Percentiles rank a stretch among this genome's conserved stretches.
Evolutionary conservation across 2,797 vertebrate species (phyloP).

Genomic region (Pipistrellus nathusii): DNA sequence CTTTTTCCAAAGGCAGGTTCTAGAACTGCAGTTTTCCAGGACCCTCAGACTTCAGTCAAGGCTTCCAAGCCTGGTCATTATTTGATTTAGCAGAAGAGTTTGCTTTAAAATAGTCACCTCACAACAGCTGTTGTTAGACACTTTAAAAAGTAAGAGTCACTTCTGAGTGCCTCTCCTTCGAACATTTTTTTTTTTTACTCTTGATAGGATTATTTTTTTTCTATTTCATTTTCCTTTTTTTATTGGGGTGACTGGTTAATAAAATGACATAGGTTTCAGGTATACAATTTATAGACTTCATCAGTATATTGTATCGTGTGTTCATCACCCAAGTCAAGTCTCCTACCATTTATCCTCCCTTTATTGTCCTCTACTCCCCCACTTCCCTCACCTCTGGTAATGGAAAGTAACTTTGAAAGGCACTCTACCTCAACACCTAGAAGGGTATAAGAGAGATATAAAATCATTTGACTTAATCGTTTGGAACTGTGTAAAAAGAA

Average conservation of each 20-base stretch:
- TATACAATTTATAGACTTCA: neutral
- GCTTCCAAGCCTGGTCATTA: neutral
- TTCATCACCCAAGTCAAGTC: neutral
- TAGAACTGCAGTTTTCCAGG: neutral
- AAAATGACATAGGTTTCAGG: neutral
- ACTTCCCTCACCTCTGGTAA: neutral
- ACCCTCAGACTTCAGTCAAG: neutral
- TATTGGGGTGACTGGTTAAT: neutral
- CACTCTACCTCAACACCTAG: neutral
- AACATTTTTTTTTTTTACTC: neutral
- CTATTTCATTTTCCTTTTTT: neutral
- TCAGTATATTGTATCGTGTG: neutral
- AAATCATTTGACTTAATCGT: neutral
- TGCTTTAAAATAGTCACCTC: neutral
- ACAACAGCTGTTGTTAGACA: neutral
- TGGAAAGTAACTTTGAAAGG: neutral
- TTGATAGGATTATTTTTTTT: neutral
- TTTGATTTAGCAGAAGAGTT: neutral
- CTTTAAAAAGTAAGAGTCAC: neutral
- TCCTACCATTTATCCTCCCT: neutral
- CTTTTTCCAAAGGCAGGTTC: constrained; percentile 30
- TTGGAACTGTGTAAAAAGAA: neutral
- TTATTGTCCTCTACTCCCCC: neutral
- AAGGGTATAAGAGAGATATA: neutral
- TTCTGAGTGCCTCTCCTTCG: neutral